These are phyloP conservation scores for Augiades crinisus DNA, from an alignment of 2,888 invertebrate species.

Conservation along the genomic window DNA sequence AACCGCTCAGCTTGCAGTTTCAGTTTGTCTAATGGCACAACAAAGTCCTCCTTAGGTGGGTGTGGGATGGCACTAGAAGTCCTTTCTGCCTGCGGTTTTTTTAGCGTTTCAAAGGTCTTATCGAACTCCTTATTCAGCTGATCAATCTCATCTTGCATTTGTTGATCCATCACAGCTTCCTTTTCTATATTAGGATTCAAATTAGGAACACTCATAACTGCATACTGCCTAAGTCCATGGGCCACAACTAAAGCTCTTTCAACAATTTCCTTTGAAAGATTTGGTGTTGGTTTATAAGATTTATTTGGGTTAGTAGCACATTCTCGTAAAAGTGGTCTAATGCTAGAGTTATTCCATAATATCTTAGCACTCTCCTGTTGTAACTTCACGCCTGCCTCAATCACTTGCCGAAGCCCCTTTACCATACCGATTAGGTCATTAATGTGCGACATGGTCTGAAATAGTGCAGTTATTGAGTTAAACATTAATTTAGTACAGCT, in stretches of 20 bases:
- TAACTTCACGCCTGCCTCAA: conserved; percentile 83
- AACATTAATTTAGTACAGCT: not conserved
- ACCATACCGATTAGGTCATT: conserved; percentile 85
- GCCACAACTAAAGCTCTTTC: conserved; percentile 86
- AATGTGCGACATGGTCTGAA: conserved; percentile 79
- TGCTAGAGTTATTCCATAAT: conserved; percentile 86
- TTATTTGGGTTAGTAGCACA: conserved; percentile 58
- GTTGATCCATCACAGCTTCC: conserved; percentile 51
- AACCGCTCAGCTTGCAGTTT: conserved; percentile 27
- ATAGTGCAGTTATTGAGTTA: conserved; percentile 31
- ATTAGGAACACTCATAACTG: conserved; percentile 58
- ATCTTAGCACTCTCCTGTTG: conserved; percentile 83
- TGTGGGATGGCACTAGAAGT: conserved; percentile 18
- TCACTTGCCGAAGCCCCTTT: conserved; percentile 85
- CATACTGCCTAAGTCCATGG: conserved; percentile 85
- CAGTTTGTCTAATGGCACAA: conserved; percentile 39
- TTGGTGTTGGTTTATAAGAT: conserved; percentile 48
- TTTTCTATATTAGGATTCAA: conserved; percentile 43
- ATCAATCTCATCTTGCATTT: conserved; percentile 61
- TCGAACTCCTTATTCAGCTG: conserved; percentile 70
- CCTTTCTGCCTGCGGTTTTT: conserved; percentile 42
- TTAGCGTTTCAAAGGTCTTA: conserved; percentile 64
- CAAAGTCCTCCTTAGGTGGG: conserved; percentile 33
- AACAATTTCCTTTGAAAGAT: conserved; percentile 63
- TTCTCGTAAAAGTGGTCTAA: conserved; percentile 70